Conservation (phyloP, 2,888 invertebrate genomes). For the Epirrhoe tristata region DNA sequence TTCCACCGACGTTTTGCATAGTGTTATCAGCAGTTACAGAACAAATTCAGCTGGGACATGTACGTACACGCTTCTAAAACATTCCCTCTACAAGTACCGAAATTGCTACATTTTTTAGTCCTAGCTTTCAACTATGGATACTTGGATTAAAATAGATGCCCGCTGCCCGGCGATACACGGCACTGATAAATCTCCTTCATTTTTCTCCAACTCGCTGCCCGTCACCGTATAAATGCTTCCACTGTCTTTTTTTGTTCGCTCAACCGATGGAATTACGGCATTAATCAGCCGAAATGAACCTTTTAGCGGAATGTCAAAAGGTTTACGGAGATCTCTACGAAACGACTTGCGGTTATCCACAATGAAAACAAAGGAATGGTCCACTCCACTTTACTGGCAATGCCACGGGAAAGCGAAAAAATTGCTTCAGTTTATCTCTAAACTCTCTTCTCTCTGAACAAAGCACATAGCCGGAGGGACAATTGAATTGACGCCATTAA, state of each 20-base stretch:
- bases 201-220: constrained; percentile 71
- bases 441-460: constrained; percentile 29
- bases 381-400: constrained; percentile 56
- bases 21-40: constrained; percentile 51
- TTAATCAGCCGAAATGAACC: constrained; percentile 81
- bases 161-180: constrained; percentile 61
- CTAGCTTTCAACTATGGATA: constrained; percentile 41
- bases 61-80: constrained; percentile 47
- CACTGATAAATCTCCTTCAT: constrained; percentile 73
- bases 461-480: constrained; percentile 15
- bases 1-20: constrained; percentile 56
- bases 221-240: constrained; percentile 72
- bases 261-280: constrained; percentile 76
- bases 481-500: constrained; percentile 30
- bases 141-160: constrained; percentile 61
- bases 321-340: constrained; percentile 70
- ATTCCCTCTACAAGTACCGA: constrained; percentile 25
- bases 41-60: constrained; percentile 51
- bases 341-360: constrained; percentile 67
- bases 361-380: constrained; percentile 75
- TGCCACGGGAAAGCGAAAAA: constrained; percentile 48
- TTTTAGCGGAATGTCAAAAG: constrained; percentile 82
- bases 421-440: constrained; percentile 35
- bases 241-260: constrained; percentile 71
- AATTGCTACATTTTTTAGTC: constrained; percentile 42